These are phyloP conservation scores for Eristalis pertinax DNA, from an alignment of 2,888 invertebrate genomes.

Conservation along the genomic window DNA sequence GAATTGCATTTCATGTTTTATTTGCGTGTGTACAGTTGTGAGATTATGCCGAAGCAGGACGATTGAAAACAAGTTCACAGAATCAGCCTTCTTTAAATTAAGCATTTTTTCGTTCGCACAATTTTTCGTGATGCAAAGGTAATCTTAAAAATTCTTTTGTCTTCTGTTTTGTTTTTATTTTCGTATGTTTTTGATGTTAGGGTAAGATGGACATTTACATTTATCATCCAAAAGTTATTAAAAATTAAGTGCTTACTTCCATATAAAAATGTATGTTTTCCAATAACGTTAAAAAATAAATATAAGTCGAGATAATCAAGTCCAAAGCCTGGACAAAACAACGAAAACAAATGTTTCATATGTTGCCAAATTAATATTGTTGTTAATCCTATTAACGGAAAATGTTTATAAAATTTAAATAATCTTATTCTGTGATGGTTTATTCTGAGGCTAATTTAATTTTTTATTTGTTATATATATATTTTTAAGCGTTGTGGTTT, in stretches of 20 bases:
- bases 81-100: constrained; percentile 53
- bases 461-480: too few species aligned
- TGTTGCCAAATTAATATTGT: too few species aligned
- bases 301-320: too few species aligned
- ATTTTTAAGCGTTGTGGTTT: too few species aligned
- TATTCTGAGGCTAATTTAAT: too few species aligned
- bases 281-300: too few species aligned
- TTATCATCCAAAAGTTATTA: neutral
- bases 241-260: neutral
- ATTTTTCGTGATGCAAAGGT: neutral
- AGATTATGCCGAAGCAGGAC: constrained; percentile 38
- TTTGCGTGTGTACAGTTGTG: constrained; percentile 62
- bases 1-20: constrained; percentile 67
- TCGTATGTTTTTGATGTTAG: neutral
- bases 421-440: too few species aligned
- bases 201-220: neutral
- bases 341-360: too few species aligned
- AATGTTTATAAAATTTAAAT: too few species aligned
- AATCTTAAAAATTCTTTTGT: neutral
- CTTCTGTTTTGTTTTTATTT: neutral
- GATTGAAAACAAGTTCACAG: constrained; percentile 67
- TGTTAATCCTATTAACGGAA: too few species aligned
- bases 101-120: constrained; percentile 18
- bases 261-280: too few species aligned
- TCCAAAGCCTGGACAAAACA: too few species aligned